Evolutionary conservation across 2,888 invertebrate genomes (phyloP).

Genomic region (Scaptomyza parva): DNA sequence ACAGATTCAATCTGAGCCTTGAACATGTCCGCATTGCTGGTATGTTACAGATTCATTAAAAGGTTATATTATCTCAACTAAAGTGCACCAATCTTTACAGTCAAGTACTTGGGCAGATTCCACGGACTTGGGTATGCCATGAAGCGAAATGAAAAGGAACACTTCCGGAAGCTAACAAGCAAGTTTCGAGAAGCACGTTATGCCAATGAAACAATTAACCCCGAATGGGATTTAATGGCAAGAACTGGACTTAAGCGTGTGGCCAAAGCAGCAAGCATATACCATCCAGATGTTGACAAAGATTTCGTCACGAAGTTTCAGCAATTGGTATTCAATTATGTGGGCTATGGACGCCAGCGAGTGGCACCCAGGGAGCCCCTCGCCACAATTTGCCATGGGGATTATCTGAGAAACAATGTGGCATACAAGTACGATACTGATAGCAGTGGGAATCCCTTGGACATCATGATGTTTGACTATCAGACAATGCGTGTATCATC

Average conservation of each 20-base stretch:
- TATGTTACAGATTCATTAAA: conserved; percentile 18
- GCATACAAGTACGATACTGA: conserved; percentile 81
- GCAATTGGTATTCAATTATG: conserved; percentile 41
- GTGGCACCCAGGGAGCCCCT: conserved; percentile 81
- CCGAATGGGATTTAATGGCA: conserved; percentile 49
- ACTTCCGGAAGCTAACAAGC: conserved; percentile 65
- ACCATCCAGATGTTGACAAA: conserved; percentile 67
- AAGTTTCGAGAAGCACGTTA: conserved; percentile 78
- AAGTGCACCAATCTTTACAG: conserved; percentile 22
- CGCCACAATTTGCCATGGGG: conserved; percentile 83
- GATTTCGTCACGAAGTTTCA: conserved; percentile 70
- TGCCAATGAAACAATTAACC: conserved; percentile 38
- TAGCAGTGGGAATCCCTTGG: conserved; percentile 61
- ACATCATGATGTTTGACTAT: conserved; percentile 84
- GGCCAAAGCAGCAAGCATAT: conserved; percentile 41
- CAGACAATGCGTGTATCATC: conserved; percentile 83
- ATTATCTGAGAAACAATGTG: conserved; percentile 83
- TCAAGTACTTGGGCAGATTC: conserved; percentile 78
- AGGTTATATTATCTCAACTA: not conserved
- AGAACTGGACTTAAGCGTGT: conserved; percentile 52
- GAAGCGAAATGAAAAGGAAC: conserved; percentile 61
- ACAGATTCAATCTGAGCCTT: conserved; percentile 75
- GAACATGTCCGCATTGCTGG: conserved; percentile 81
- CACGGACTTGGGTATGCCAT: conserved; percentile 83
- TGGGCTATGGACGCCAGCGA: conserved; percentile 65